phyloP scores from a whole-genome alignment of 2,797 vertebrate genomes.

The Melanotaenia parkinsoni region DNA sequence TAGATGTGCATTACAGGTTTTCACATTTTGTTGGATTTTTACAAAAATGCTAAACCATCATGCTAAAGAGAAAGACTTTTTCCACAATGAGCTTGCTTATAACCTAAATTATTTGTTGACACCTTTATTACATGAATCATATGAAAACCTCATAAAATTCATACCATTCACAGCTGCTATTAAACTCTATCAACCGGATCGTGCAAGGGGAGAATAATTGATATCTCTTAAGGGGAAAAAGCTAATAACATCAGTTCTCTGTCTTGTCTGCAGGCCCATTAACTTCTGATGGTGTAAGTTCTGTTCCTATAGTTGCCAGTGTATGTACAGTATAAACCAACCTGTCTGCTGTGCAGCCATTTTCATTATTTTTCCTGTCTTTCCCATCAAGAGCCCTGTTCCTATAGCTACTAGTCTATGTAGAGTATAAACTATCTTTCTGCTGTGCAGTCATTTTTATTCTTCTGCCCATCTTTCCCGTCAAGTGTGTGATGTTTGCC shows the following conservation, averaged over 20 bases:
- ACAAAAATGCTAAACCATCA: too few species aligned
- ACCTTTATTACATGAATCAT: conserved; percentile 41
- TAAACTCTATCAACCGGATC: conserved; percentile 54
- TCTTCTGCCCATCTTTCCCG: conserved; percentile 12
- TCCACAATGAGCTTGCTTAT: conserved; percentile 17
- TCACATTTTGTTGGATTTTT: too few species aligned
- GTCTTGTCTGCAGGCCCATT: conserved; percentile 21
- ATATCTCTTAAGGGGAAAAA: conserved; percentile 35
- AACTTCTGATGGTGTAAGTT: conserved; percentile 21
- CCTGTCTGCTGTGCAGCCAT: conserved; percentile 15
- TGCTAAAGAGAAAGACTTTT: conserved; percentile 14
- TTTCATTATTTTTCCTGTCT: conserved; percentile 28
- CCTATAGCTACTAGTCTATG: conserved; percentile 8
- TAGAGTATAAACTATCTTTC: conserved; percentile 28
- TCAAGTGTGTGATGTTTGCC: conserved; percentile 36
- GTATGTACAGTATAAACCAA: conserved; percentile 29
- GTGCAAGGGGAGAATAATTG: conserved; percentile 39
- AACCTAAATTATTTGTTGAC: conserved; percentile 31
- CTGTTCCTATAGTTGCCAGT: conserved; percentile 10
- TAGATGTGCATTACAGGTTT: too few species aligned
- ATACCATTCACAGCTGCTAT: conserved; percentile 27
- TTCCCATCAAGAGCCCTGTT: conserved; percentile 18
- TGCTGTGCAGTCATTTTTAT: conserved; percentile 24
- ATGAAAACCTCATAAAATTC: conserved; percentile 44
- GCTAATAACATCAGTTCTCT: conserved; percentile 38